Evolutionary conservation across 2,113 vertebrate genomes (phyloP).

Genomic region (Oceanodroma tethys): DNA sequence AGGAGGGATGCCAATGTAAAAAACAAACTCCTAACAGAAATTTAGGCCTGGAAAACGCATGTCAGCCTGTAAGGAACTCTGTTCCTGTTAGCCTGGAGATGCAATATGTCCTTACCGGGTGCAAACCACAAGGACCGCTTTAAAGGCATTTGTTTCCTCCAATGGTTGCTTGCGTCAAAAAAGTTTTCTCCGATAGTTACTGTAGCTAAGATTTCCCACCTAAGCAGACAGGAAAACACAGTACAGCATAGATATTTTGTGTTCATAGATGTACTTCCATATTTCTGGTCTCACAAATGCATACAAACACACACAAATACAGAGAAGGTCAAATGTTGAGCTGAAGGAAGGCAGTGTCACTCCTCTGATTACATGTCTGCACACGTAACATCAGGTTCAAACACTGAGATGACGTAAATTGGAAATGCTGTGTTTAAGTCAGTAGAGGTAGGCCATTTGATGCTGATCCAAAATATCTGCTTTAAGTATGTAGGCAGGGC

Average conservation of each 20-base stretch:
- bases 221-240: not conserved
- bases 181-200: not conserved
- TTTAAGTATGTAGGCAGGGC: not conserved
- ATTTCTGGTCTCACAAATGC: not conserved
- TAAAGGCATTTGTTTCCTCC: not conserved
- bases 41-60: not conserved
- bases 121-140: not conserved
- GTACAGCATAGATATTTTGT: not conserved
- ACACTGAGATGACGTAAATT: not conserved
- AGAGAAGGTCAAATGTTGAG: not conserved
- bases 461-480: not conserved
- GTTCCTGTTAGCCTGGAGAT: not conserved
- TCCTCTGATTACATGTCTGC: not conserved
- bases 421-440: not conserved
- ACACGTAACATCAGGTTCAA: not conserved
- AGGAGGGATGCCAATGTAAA: not conserved
- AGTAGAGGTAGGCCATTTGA: not conserved
- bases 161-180: not conserved
- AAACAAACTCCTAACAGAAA: not conserved
- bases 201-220: not conserved
- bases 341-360: not conserved
- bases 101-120: not conserved
- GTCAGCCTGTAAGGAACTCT: not conserved
- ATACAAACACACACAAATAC: not conserved
- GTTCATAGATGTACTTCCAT: not conserved